Percentiles rank a stretch among this genome's conserved stretches.
Conservation (phyloP, 2,113 vertebrate species). For the Esox niger region DNA sequence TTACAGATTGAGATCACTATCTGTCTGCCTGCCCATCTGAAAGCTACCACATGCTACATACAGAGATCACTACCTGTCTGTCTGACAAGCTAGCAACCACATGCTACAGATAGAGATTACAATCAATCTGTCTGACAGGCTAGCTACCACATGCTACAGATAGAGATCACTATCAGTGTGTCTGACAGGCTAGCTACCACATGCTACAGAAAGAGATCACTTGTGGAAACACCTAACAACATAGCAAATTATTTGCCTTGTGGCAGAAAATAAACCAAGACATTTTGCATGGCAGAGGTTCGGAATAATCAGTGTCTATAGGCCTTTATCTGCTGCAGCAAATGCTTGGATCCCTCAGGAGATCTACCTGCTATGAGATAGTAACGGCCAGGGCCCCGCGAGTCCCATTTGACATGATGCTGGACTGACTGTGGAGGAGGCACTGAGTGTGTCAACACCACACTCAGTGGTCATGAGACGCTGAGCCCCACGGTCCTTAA, state of each 20-base stretch:
- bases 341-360: background rate
- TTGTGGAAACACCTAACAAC: slow-evolving; percentile 23
- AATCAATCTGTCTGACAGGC: no score
- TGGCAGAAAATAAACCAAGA: slow-evolving; percentile 21
- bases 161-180: slow-evolving; percentile 14
- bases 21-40: no score
- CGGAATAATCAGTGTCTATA: background rate
- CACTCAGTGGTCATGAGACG: slow-evolving; percentile 44
- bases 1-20: no score
- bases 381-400: background rate
- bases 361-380: background rate
- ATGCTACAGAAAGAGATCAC: slow-evolving; percentile 7
- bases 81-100: no score
- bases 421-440: slow-evolving; percentile 29
- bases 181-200: no score
- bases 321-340: background rate
- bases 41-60: no score
- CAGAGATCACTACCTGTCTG: no score
- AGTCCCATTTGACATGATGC: background rate
- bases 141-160: background rate
- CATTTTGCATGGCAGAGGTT: slow-evolving; percentile 11
- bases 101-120: slow-evolving; percentile 9
- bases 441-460: slow-evolving; percentile 34
- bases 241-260: slow-evolving; percentile 13
- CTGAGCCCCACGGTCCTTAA: background rate